Conservation (phyloP, 2,797 vertebrate species). For the Myiotriccus ornatus region DNA sequence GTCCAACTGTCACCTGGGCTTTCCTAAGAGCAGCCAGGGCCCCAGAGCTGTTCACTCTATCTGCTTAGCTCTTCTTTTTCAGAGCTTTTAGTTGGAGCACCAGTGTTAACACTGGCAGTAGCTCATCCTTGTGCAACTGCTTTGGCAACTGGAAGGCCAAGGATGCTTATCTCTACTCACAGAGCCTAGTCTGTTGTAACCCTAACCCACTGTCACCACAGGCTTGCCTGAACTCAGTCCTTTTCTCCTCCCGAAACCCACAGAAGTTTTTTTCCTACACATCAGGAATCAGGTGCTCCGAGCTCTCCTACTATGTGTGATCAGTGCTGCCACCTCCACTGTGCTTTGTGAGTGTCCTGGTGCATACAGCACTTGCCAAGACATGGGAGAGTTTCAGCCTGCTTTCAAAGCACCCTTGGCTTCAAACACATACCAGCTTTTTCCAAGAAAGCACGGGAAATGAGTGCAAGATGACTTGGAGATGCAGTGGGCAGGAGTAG, state of each 20-base stretch:
- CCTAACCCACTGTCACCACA: neutral
- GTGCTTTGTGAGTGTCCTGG: neutral
- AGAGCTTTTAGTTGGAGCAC: neutral
- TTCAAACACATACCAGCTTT: neutral
- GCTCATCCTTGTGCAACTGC: neutral
- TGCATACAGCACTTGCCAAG: neutral
- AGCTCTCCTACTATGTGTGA: accelerated
- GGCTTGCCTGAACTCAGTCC: neutral
- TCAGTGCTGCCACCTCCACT: neutral
- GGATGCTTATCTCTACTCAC: neutral
- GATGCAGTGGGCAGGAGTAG: neutral
- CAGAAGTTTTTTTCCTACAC: neutral
- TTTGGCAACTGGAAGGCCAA: neutral
- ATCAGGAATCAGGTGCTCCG: neutral
- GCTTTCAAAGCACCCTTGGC: neutral
- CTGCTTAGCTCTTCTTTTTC: constrained; percentile 13
- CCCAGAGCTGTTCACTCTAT: neutral
- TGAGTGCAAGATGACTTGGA: neutral
- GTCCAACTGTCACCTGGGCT: neutral
- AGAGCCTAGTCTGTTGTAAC: neutral
- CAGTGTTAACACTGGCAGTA: neutral
- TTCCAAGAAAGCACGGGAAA: neutral
- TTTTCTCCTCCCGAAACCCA: neutral
- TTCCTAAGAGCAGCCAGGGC: neutral
- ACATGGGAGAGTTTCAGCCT: neutral